These are phyloP conservation scores for Pherbina coryleti DNA, from an alignment of 2,888 invertebrate species.

Conservation along the genomic window DNA sequence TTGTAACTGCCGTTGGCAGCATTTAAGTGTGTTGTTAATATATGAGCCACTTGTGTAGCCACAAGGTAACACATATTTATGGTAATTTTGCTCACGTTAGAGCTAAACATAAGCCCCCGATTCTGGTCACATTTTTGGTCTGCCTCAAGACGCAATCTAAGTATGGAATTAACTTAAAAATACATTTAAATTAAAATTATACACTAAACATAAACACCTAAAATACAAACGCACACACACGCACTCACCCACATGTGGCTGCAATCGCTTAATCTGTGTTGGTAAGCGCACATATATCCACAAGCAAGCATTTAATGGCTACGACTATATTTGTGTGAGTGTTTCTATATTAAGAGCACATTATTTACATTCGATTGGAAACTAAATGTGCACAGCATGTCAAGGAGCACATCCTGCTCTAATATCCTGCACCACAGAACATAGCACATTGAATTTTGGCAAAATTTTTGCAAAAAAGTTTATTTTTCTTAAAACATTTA, in stretches of 20 bases:
- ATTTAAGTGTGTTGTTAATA: no score
- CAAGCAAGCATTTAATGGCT: not conserved
- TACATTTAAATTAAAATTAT: not conserved
- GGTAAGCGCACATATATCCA: not conserved
- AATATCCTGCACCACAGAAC: constrained; percentile 42
- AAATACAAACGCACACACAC: no score
- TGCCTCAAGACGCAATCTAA: not conserved
- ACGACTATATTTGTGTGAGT: constrained; percentile 25
- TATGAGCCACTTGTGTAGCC: not conserved
- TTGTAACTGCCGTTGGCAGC: no score
- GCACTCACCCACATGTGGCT: no score
- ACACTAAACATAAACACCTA: not conserved
- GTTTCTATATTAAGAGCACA: constrained; percentile 44
- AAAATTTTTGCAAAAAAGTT: not conserved
- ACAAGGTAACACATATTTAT: not conserved
- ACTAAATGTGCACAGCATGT: constrained; percentile 54
- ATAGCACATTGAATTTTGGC: not conserved
- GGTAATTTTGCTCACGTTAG: no score
- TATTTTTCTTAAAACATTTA: not conserved
- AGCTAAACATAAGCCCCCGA: no score
- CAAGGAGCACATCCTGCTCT: no score
- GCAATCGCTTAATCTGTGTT: not conserved
- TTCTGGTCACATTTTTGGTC: no score
- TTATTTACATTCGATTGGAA: constrained; percentile 64
- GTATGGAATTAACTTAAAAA: not conserved